Percentiles rank a stretch among this genome's conserved stretches.
phyloP scores from a whole-genome alignment of 2,113 vertebrate species.

The Misgurnus mizolepis region DNA sequence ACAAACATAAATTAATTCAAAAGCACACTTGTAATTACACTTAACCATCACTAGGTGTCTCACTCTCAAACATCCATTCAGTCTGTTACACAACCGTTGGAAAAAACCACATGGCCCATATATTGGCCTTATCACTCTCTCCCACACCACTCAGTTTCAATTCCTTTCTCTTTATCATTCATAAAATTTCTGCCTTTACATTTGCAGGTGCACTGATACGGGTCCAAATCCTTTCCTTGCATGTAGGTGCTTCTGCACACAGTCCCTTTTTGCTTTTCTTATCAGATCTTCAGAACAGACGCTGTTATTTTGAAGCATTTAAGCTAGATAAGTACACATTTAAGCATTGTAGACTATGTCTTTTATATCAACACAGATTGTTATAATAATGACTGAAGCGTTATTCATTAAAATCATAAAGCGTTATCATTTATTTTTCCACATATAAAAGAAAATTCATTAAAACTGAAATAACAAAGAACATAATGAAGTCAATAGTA shows the following conservation, averaged over 20 bases:
- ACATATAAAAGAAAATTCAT: too few relatives aligned
- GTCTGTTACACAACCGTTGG: constrained; percentile 57
- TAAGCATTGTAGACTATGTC: too few relatives aligned
- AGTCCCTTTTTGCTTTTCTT: not conserved
- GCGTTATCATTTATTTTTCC: too few relatives aligned
- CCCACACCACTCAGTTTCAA: constrained; percentile 26
- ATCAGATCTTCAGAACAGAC: not conserved
- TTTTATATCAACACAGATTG: too few relatives aligned
- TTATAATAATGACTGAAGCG: too few relatives aligned
- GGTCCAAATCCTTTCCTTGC: not conserved
- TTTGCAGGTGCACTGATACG: constrained; percentile 30
- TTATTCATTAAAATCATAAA: too few relatives aligned
- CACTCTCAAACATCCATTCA: constrained; percentile 58
- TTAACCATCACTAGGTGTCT: constrained; percentile 69
- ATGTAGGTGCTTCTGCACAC: not conserved
- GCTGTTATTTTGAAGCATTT: not conserved
- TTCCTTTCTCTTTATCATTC: not conserved
- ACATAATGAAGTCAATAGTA: too few relatives aligned
- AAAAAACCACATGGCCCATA: constrained; percentile 27
- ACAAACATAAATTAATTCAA: constrained; percentile 42
- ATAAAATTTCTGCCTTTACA: not conserved
- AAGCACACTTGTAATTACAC: constrained; percentile 56
- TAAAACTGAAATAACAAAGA: too few relatives aligned
- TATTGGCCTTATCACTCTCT: constrained; percentile 17
- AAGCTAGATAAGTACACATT: not conserved